Evolutionary conservation across 2,888 invertebrate species (phyloP).

Genomic region (Ptychoptera albimana): DNA sequence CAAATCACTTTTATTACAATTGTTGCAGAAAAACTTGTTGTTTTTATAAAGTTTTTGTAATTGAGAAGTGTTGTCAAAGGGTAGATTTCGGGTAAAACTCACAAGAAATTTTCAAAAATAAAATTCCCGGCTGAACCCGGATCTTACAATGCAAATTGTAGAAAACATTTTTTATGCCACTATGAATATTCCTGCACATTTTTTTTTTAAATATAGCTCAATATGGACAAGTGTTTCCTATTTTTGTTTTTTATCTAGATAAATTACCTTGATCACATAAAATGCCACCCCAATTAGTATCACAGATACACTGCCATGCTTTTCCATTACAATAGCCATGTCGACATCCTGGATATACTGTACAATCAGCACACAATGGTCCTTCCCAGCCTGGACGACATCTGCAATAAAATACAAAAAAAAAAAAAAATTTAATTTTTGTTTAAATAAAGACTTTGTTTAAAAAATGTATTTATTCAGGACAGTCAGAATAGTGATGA

Average conservation of each 20-base stretch:
- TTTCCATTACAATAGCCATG: slow-evolving; percentile 89
- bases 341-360: slow-evolving; percentile 89
- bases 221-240: not conserved
- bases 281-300: slow-evolving; percentile 97
- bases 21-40: no score
- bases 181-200: no score
- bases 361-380: slow-evolving; percentile 80
- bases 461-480: not conserved
- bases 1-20: no score
- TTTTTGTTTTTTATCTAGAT: not conserved
- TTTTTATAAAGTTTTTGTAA: no score
- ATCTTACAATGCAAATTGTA: no score
- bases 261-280: slow-evolving; percentile 81
- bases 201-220: no score
- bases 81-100: no score
- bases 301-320: slow-evolving; percentile 93
- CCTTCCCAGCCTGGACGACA: slow-evolving; percentile 91
- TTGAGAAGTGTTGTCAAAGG: no score
- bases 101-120: no score
- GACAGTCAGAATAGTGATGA: no score
- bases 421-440: not conserved
- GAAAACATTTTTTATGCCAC: no score
- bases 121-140: no score
- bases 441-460: not conserved
- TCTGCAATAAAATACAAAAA: slow-evolving; percentile 32